Evolutionary conservation across 2,888 invertebrate species (phyloP).

Genomic region (Meloe dianella): DNA sequence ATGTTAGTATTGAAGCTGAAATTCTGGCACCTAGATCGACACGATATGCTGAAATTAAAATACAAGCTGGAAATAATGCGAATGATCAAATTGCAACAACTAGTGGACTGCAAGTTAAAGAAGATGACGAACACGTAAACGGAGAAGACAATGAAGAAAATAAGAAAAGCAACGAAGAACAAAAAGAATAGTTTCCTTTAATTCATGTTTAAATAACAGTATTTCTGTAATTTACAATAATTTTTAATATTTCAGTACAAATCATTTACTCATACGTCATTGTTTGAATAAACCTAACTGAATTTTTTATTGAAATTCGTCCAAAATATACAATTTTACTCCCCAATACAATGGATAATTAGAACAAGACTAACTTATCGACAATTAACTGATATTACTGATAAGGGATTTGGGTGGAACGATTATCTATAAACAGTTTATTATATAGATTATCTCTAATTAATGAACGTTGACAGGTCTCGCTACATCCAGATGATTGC

Average conservation of each 20-base stretch:
- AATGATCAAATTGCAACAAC: not conserved
- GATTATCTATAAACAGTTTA: slow-evolving; percentile 6
- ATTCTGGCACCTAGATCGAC: slow-evolving; percentile 11
- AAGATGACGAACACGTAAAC: not conserved
- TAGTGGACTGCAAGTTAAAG: not conserved
- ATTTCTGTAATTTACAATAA: too few relatives aligned
- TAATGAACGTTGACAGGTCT: slow-evolving; percentile 10
- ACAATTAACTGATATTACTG: not conserved
- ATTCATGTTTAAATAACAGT: not conserved
- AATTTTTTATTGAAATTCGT: too few relatives aligned
- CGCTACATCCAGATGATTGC: slow-evolving; percentile 2
- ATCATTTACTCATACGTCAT: too few relatives aligned
- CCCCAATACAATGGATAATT: not conserved
- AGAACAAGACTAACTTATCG: not conserved
- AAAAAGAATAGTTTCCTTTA: not conserved
- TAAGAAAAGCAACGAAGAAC: not conserved
- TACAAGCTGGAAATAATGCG: slow-evolving; percentile 5
- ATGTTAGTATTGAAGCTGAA: slow-evolving; percentile 16
- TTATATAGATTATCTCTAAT: slow-evolving; percentile 18
- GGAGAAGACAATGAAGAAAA: not conserved
- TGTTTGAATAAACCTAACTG: too few relatives aligned
- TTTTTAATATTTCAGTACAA: too few relatives aligned
- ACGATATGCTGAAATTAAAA: slow-evolving; percentile 26
- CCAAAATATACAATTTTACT: not conserved
- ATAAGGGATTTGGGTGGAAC: not conserved